Evolutionary conservation across 2,797 vertebrate species (phyloP), one percentile per base, ranked within the genome.

Genomic region (Scarus forsteni): DNA sequence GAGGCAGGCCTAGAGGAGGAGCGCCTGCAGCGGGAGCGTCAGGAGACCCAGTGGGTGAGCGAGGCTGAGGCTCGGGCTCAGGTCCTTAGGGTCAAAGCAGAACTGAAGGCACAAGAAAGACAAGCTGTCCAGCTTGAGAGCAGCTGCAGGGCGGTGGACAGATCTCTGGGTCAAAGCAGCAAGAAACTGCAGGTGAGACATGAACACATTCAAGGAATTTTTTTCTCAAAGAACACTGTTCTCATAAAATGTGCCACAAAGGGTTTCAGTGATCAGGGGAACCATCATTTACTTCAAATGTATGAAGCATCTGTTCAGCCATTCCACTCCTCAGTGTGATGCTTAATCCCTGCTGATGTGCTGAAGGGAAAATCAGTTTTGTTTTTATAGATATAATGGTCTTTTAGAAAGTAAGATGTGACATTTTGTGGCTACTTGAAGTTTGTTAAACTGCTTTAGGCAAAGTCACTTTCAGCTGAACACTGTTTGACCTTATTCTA

Each of bases 81-180:
- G 85, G 95, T 97, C 0, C 95, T 96, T 39, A 95, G 97, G 66
- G 94, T 97, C 75, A 95, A 93, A 60, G 93, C 95, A 0, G 97
- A 99, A 70, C 92, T 99, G 14, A 97, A 98, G 79, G 69, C 95
- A 49, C 97, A 99, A 79, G 95, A 96, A 66, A 97, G 98, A 79
- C 97, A 99, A 73, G 96, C 95, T 2, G 88, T 96, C 42, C 94
- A 98, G 75, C 77, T 99, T 84, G 97, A 99, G 85, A 98, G 96
- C 35, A 97, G 98, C 75, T 96, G 96, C 86, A 94, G 96, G 82
- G 97, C 97, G 0, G 95, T 99, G 70, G 97, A 99, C 64, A 89
- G 98, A 44, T 98, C 98, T 3, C 89, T 99, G 27, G 95, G 96
- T 62, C 97, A 98, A 85, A 96, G 95, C 60, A 92, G 94, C 88